Conservation (phyloP, 2,888 invertebrate genomes). For the Rotaria macrura region DNA sequence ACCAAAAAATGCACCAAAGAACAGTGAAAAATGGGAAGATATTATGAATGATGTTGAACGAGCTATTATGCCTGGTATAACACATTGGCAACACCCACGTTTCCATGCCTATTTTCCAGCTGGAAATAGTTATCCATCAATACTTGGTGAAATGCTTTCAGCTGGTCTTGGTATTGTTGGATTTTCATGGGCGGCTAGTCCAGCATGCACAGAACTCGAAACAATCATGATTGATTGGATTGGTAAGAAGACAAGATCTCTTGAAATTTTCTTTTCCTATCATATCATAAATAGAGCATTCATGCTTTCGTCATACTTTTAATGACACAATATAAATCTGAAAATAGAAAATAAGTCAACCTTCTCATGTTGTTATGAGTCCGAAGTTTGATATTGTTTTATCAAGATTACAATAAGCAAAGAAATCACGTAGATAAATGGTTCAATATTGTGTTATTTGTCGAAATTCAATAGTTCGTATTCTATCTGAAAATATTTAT, state of each 20-base stretch:
- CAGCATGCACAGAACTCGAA: slow-evolving; percentile 87
- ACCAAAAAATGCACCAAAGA: slow-evolving; percentile 42
- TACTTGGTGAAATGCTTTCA: slow-evolving; percentile 89
- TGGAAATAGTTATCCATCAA: slow-evolving; percentile 90
- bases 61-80: slow-evolving; percentile 44
- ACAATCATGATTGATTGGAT: slow-evolving; percentile 90
- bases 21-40: slow-evolving; percentile 42
- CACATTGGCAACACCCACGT: slow-evolving; percentile 88
- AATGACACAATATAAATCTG: too few species aligned
- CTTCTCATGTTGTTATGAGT: too few species aligned
- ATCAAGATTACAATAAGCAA: too few species aligned
- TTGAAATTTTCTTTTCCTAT: background rate
- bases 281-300: too few species aligned
- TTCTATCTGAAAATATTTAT: background rate
- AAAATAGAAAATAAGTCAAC: too few species aligned
- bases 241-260: slow-evolving; percentile 29
- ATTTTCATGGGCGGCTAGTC: slow-evolving; percentile 85
- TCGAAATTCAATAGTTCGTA: background rate
- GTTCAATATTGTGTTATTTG: background rate
- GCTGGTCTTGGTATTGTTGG: slow-evolving; percentile 93
- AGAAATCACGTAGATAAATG: too few species aligned
- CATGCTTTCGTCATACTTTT: too few species aligned
- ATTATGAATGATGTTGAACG: slow-evolving; percentile 46
- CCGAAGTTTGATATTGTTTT: too few species aligned
- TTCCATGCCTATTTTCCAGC: slow-evolving; percentile 98